Conservation (phyloP, 2,888 invertebrate species). For the Agonopterix heracliana region DNA sequence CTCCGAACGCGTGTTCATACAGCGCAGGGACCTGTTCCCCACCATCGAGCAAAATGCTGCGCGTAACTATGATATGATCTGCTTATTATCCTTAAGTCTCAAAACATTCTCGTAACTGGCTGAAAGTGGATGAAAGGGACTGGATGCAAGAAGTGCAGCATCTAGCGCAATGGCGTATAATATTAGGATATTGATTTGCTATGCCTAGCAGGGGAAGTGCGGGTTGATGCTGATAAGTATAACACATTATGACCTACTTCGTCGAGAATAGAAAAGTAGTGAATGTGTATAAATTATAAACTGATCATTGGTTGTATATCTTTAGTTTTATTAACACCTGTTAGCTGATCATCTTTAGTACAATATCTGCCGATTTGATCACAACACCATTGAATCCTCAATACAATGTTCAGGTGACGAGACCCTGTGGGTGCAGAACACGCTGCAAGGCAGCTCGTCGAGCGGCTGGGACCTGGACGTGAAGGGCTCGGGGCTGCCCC, state of each 20-base stretch:
- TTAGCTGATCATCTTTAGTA: background rate
- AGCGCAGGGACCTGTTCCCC: slow-evolving; percentile 36
- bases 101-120: too few relatives aligned
- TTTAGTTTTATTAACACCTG: background rate
- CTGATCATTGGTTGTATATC: background rate
- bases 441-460: slow-evolving; percentile 39
- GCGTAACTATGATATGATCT: slow-evolving; percentile 16
- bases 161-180: too few relatives aligned
- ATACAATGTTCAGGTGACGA: slow-evolving; percentile 23
- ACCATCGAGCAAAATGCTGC: slow-evolving; percentile 27
- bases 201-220: too few relatives aligned
- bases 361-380: background rate
- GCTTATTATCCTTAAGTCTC: too few relatives aligned
- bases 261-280: too few relatives aligned
- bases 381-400: too few relatives aligned
- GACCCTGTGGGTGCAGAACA: slow-evolving; percentile 49
- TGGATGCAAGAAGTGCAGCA: too few relatives aligned
- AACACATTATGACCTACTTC: too few relatives aligned
- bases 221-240: too few relatives aligned
- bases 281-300: background rate
- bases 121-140: too few relatives aligned
- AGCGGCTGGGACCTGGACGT: background rate
- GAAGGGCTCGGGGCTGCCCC: slow-evolving; percentile 6
- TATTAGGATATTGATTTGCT: too few relatives aligned
- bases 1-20: slow-evolving; percentile 17